Conservation (phyloP, 1,140 invertebrate species). For the Helicorthomorpha holstii region DNA sequence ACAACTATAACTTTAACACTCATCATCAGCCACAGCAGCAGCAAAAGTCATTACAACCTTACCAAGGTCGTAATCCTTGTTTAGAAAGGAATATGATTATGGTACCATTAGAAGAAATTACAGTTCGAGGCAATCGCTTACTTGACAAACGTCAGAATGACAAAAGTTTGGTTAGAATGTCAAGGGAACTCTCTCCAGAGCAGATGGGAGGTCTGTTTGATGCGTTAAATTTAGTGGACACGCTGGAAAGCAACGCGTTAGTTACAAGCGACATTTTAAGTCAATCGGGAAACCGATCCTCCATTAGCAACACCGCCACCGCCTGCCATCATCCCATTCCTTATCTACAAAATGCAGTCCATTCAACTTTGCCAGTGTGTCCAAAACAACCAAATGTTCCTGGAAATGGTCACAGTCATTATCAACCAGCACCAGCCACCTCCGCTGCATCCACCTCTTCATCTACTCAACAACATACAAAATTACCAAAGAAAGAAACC, state of each 20-base stretch:
- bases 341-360: constrained; percentile 58
- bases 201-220: constrained; percentile 30
- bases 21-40: constrained; percentile 10
- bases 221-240: constrained; percentile 13
- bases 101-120: constrained; percentile 35
- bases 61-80: constrained; percentile 77
- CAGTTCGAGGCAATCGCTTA: constrained; percentile 39
- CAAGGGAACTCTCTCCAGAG: constrained; percentile 32
- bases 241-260: constrained; percentile 21
- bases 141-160: constrained; percentile 32
- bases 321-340: constrained; percentile 43
- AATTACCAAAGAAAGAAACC: background rate
- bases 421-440: constrained; percentile 19
- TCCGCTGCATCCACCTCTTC: too few species aligned
- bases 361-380: constrained; percentile 18
- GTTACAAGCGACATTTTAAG: constrained; percentile 22
- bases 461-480: background rate
- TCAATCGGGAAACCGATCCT: constrained; percentile 8
- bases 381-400: constrained; percentile 37
- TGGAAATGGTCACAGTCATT: constrained; percentile 20
- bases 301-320: too few species aligned
- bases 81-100: constrained; percentile 57
- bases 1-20: constrained; percentile 8
- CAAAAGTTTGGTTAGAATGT: constrained; percentile 30
- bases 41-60: constrained; percentile 43